A percentile compares a stretch with the other conserved stretches of the same genome.
Conservation (phyloP, 2,113 vertebrate species). For the Sylvia atricapilla region DNA sequence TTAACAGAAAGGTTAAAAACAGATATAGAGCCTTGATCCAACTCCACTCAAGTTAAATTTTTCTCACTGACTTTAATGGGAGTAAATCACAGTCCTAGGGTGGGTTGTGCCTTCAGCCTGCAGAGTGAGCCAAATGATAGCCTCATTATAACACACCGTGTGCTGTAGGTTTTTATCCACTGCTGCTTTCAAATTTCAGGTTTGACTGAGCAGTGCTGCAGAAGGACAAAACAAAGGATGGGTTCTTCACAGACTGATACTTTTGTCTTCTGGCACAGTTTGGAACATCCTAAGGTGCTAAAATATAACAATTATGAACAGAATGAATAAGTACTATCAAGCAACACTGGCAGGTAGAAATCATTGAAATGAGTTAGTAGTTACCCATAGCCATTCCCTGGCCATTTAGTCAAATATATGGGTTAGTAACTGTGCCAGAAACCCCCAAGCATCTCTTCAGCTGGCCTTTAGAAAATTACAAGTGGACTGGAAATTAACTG, state of each 20-base stretch:
- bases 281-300: not conserved
- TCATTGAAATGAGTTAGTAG: not conserved
- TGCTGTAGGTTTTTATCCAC: not conserved
- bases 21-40: not conserved
- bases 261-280: not conserved
- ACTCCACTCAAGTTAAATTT: not conserved
- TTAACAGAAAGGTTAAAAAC: not conserved
- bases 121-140: not conserved
- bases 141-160: not conserved
- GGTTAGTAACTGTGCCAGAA: not conserved
- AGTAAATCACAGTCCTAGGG: not conserved
- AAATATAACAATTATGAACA: not conserved
- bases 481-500: not conserved
- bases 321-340: not conserved
- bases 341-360: not conserved
- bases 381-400: not conserved
- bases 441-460: not conserved
- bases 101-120: not conserved
- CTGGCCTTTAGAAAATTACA: not conserved
- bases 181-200: not conserved
- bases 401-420: not conserved
- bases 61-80: not conserved
- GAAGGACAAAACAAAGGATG: not conserved
- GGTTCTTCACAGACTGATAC: not conserved
- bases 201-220: not conserved